Evolutionary conservation across 2,113 vertebrate species (phyloP).

Genomic region (Labeo rohita): DNA sequence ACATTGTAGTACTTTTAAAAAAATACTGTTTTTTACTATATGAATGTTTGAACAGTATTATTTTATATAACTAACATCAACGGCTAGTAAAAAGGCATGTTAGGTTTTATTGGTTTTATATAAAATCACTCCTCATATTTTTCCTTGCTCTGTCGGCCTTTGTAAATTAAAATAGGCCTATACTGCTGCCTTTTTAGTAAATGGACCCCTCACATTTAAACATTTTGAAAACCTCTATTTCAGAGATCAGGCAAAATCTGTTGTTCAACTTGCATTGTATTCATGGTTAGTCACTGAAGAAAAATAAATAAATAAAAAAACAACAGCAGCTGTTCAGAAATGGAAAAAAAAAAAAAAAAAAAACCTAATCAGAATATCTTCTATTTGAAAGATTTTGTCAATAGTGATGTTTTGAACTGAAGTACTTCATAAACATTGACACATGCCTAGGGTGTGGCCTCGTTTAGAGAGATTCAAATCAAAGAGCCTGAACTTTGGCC

Average conservation of each 20-base stretch:
- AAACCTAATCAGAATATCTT: not conserved
- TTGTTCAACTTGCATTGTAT: constrained; percentile 44
- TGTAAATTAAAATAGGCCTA: too few relatives aligned
- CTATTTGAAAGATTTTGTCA: not conserved
- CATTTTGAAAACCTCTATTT: too few relatives aligned
- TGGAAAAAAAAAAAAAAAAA: not conserved
- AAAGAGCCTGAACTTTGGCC: not conserved
- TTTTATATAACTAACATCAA: too few relatives aligned
- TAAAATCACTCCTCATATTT: too few relatives aligned
- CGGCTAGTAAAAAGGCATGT: too few relatives aligned
- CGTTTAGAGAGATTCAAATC: not conserved
- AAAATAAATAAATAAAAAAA: not conserved
- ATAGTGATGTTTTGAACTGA: not conserved
- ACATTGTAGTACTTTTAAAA: not conserved
- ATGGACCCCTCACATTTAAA: too few relatives aligned
- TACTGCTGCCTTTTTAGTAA: too few relatives aligned
- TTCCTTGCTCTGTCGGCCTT: too few relatives aligned
- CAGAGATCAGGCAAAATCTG: not conserved
- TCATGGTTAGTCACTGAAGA: constrained; percentile 44
- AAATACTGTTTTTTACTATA: not conserved
- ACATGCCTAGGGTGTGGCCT: not conserved
- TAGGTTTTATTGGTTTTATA: too few relatives aligned
- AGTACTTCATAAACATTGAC: not conserved
- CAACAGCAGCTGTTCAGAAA: constrained; percentile 42
- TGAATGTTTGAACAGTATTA: too few relatives aligned